A percentile compares a stretch with the other conserved stretches of the same genome.
Conservation (phyloP, 2,113 vertebrate species). For the Megaceryle maxima region DNA sequence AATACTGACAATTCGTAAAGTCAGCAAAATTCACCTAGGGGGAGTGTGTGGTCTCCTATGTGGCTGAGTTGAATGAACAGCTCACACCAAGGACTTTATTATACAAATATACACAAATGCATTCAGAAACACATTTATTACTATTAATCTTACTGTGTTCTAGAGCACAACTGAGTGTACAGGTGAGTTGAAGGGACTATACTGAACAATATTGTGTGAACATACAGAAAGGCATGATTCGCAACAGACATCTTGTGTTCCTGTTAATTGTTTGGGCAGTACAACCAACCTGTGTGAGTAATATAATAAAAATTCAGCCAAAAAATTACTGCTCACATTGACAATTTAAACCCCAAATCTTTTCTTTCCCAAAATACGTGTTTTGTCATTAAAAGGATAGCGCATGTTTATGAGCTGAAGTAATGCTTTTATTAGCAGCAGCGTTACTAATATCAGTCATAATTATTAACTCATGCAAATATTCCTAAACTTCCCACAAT, state of each 20-base stretch:
- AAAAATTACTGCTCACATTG: neutral
- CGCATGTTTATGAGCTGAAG: neutral
- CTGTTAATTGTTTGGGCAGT: neutral
- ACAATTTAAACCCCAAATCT: neutral
- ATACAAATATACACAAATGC: neutral
- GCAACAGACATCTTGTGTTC: rapidly evolving
- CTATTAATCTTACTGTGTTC: neutral
- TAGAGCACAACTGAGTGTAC: neutral
- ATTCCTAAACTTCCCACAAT: neutral
- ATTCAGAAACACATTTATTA: neutral
- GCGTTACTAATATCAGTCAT: neutral
- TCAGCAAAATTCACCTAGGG: neutral
- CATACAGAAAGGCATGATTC: neutral
- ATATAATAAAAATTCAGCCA: neutral
- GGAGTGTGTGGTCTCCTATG: rapidly evolving
- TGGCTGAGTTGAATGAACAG: neutral
- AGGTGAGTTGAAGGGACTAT: neutral
- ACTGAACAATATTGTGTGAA: neutral
- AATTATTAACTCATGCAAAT: neutral
- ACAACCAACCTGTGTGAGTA: neutral
- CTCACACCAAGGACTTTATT: neutral
- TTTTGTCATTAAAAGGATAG: neutral
- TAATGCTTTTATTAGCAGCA: neutral
- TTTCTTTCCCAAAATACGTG: neutral
- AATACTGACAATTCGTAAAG: neutral